Base-by-base conservation (phyloP, 2,888 invertebrate genomes). In the Eulithis testata region DNA sequence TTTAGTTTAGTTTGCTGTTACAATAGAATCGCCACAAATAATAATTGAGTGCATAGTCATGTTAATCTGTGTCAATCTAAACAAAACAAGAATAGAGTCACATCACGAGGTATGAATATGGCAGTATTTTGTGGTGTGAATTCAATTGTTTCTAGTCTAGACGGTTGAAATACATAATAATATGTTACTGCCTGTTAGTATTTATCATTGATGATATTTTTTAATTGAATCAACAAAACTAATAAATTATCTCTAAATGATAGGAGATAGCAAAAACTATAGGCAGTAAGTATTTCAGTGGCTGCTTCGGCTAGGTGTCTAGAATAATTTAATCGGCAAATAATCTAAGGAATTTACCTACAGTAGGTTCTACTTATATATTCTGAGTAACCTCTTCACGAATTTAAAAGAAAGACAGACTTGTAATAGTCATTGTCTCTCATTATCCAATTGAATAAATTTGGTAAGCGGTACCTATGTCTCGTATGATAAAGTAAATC, bases 371-470 rank as follows among this genome's bases (percentile, higher is more conserved):
- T 40, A 40, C 9, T 40, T 40, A 40, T 8, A 11, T 40, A 40
- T 51, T 50, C 27, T 47, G 37, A 11, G 3, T 27, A 31, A 56
- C 12, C 12, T 57, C 36, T 53, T 37, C 36, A 44, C 40, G 53
- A n/a, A 36, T 45, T 27, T 5, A 47, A 49, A 37, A 60, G 60
- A 77, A 75, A 80, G 76, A 72, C 68, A 76, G 70, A 54, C 40
- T 44, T 44, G 9, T 43, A 52, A 53, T 14, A 51, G 14, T 72
- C 71, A 67, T 63, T 61, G 65, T 66, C 70, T 66, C 79, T 81
- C 75, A 84, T 86, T 84, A 85, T 86, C 77, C 87, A 86, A 86
- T 87, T 86, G 85, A 83, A 82, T 78, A 81, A 76, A 85, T 85
- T 84, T 77, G 73, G 78, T 75, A 70, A 73, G 72, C 72, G 66